Conservation (phyloP, 2,113 vertebrate genomes). For the Oreochromis aureus region DNA sequence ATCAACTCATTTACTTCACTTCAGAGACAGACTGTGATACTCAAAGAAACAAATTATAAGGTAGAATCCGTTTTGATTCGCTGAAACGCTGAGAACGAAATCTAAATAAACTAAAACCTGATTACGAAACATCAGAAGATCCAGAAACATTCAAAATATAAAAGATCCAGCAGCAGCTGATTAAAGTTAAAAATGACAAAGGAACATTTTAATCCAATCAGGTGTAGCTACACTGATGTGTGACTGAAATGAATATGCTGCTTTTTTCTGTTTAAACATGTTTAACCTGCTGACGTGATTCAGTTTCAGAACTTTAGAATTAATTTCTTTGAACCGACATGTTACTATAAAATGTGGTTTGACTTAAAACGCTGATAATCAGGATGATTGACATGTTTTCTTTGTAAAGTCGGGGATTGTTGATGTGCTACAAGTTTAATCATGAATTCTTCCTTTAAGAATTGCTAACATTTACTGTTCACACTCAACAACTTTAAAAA, state of each 20-base stretch:
- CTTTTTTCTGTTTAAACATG: not conserved
- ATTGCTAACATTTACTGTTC: no score
- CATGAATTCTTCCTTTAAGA: no score
- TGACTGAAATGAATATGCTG: not conserved
- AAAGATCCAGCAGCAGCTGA: not conserved
- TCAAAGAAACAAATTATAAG: not conserved
- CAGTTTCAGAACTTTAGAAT: not conserved
- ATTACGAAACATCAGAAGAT: not conserved
- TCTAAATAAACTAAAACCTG: not conserved
- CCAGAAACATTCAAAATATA: accelerated
- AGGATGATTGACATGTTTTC: not conserved
- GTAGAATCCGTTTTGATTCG: accelerated
- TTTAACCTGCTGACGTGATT: not conserved
- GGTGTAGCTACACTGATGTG: not conserved
- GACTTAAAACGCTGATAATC: not conserved
- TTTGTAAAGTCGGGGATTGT: not conserved
- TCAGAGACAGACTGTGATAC: not conserved
- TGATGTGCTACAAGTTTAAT: not conserved
- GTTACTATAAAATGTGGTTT: not conserved
- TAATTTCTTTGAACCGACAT: accelerated
- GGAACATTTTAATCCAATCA: not conserved
- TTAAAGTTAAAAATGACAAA: not conserved
- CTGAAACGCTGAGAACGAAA: accelerated
- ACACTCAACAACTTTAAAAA: no score
- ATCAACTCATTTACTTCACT: not conserved